Base-by-base conservation (phyloP, 2,888 invertebrate species). In the Trichopoda pennipes region DNA sequence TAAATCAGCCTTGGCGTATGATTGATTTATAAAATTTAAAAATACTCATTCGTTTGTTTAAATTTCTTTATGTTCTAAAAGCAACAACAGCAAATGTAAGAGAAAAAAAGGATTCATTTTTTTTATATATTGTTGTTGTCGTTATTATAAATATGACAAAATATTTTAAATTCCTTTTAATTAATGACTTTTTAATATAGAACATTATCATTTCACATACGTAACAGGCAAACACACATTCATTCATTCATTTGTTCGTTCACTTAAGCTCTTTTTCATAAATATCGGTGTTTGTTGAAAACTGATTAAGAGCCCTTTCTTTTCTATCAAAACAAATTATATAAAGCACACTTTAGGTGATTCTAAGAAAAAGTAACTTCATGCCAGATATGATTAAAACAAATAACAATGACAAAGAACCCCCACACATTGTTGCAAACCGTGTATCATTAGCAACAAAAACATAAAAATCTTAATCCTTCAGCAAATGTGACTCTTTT, bases 121-220 rank as follows among this genome's bases (percentile, higher is more conserved):
- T n/a, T 28, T 1, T 28, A 7, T 28, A 1, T 8, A 8, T 28
- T 28, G 6, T 6, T 28, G 28, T 28, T 28, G 28, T 28, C 28
- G 28, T 55, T 56, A n/a, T 55, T 53, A 10, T 66, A 53, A 51
- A 70, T 53, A 80, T 68, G 72, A 42, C 55, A 75, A 38, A 76
- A 74, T 35, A 70, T 66, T 60, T 64, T 53, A 60, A 80, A 75
- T 51, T 75, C 75, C 64, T 60, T 69, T 80, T 66, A 60, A 80
- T 80, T 75, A 75, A 70, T 66, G 51, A 70, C 68, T 42, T 38
- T 38, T 12, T 38, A 38, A 38, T 12, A 38, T 38, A 38, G 38
- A 12, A 38, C 2, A 38, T 28, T 38, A 38, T 38, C 38, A 12
- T 12, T 38, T 38, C 38, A 38, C 38, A 38, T 38, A 12, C 10